Evolutionary conservation across 1,140 invertebrate species (phyloP).

Genomic region (Aphis craccivora): DNA sequence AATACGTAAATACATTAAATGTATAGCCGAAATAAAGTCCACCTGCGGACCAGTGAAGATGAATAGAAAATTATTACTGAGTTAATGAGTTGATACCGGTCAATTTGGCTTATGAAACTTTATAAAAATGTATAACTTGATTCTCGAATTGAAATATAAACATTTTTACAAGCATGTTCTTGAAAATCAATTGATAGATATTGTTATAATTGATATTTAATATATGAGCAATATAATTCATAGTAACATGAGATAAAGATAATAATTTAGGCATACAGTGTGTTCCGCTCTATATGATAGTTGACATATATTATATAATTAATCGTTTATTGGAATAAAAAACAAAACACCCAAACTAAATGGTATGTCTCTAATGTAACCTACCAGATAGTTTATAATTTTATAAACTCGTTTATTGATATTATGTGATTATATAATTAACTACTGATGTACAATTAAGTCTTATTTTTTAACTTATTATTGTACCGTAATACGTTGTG

Average conservation of each 20-base stretch:
- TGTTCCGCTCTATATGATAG: not conserved
- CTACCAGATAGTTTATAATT: too few species aligned
- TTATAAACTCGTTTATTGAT: too few species aligned
- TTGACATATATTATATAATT: not conserved
- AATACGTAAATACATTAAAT: not conserved
- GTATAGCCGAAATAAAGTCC: not conserved
- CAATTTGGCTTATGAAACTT: not conserved
- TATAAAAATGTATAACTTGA: not conserved
- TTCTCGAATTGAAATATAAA: not conserved
- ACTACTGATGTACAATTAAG: too few species aligned
- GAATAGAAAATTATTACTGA: not conserved
- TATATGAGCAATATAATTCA: not conserved
- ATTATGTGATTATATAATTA: too few species aligned
- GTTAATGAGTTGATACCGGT: not conserved
- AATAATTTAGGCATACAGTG: not conserved
- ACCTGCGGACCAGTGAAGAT: not conserved
- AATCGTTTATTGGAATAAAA: not conserved
- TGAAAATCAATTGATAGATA: not conserved
- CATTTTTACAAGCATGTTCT: not conserved
- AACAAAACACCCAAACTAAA: not conserved
- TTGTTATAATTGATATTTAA: not conserved
- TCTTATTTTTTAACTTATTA: too few species aligned
- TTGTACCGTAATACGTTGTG: too few species aligned
- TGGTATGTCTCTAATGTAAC: too few species aligned
- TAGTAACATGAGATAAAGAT: not conserved